Conservation (phyloP, 2,888 invertebrate species). For the Linnaemya tessellans region DNA sequence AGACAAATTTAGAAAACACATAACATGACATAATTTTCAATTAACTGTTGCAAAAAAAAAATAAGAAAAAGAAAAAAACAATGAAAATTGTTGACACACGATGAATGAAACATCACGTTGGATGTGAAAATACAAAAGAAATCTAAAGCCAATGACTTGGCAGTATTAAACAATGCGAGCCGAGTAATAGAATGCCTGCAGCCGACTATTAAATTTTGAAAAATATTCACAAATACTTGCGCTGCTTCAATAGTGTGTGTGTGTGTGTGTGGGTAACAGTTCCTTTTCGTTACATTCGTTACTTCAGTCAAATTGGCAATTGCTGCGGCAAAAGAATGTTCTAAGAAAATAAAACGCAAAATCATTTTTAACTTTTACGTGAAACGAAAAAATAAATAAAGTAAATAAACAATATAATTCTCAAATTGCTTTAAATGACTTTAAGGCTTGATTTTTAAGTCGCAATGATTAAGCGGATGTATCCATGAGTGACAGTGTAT, state of each 20-base stretch:
- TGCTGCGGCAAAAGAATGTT: neutral
- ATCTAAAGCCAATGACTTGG: conserved; percentile 14
- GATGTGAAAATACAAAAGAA: neutral
- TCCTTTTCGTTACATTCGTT: neutral
- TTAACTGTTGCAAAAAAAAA: conserved; percentile 4
- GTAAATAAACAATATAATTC: neutral
- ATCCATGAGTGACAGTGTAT: neutral
- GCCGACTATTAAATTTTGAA: neutral
- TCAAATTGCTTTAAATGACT: conserved; percentile 3
- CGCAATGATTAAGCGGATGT: neutral
- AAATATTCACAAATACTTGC: neutral
- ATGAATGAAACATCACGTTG: neutral
- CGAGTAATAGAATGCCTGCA: neutral
- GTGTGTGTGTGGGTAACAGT: too few relatives aligned
- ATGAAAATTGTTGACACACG: neutral
- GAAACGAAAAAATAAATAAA: neutral
- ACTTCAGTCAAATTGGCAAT: neutral
- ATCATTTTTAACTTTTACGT: conserved; percentile 2
- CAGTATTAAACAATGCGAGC: neutral
- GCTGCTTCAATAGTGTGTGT: neutral
- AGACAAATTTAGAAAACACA: neutral
- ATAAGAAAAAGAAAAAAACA: neutral
- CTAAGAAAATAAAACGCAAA: neutral
- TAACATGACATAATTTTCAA: conserved; percentile 18
- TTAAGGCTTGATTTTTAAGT: conserved; percentile 8